Conservation (phyloP, 2,113 vertebrate genomes). For the Pao palembangensis region DNA sequence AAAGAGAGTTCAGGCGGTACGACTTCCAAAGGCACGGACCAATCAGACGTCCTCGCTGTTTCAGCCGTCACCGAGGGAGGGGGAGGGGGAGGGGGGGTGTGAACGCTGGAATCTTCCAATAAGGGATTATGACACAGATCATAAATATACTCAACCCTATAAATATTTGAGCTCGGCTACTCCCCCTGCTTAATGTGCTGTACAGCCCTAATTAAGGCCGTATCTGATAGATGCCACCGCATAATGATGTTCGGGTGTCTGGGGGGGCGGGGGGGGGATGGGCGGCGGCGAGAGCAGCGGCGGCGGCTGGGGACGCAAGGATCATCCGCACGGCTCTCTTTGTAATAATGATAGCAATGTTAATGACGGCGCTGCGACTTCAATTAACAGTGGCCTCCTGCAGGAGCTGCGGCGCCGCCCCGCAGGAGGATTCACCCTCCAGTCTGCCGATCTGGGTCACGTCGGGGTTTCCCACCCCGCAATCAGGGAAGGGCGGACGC, state of each 20-base stretch:
- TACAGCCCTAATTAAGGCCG: conserved; percentile 78
- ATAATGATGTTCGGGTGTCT: conserved; percentile 73
- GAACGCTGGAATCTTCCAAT: conserved; percentile 50
- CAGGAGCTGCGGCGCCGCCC: too few relatives aligned
- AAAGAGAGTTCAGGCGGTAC: conserved; percentile 30
- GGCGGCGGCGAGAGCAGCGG: background rate
- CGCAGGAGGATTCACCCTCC: too few relatives aligned
- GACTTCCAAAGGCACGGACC: conserved; percentile 23
- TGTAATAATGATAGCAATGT: conserved; percentile 67
- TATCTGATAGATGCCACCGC: conserved; percentile 76
- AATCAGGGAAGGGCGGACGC: too few relatives aligned
- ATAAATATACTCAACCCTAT: conserved; percentile 80
- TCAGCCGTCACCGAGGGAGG: background rate
- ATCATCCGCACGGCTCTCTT: conserved; percentile 58
- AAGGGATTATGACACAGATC: conserved; percentile 74
- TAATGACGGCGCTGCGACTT: conserved; percentile 66
- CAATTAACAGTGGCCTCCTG: conserved; percentile 60
- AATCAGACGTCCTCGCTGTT: too few relatives aligned
- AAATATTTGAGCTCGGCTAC: conserved; percentile 79
- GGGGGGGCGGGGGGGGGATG: conserved; percentile 30
- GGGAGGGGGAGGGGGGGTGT: conserved; percentile 27
- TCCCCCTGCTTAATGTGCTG: conserved; percentile 77
- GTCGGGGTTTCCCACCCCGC: too few relatives aligned
- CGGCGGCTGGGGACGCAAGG: conserved; percentile 56
- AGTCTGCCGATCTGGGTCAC: too few relatives aligned